Evolutionary conservation across 2,888 invertebrate species (phyloP), one percentile per base, ranked within the genome.

Genomic region (Timema podura): DNA sequence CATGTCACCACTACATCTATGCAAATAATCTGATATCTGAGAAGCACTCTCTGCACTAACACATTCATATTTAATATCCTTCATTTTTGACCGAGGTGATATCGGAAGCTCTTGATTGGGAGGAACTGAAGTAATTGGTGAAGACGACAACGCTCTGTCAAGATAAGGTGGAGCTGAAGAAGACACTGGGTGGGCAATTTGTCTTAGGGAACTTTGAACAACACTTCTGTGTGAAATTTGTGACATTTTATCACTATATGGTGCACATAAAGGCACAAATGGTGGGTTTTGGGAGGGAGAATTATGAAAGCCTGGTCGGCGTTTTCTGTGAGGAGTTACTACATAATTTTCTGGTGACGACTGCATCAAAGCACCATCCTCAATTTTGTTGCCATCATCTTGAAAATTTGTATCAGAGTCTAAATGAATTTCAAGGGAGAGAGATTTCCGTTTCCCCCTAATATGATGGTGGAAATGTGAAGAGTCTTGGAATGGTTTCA

Each of bases 281-380:
- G 93, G 92, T 73, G 92, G 91, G 82, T 93, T 93, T 79, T 93
- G 93, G 74, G 92, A 91, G 30, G 93, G 93, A 49, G 93, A 91
- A 78, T 93, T 93, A 80, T 93, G 92, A 77, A 94, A 94, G 67
- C 93, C 93, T 0, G 93, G 93, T 79, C 93, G 85, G 79, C 93
- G 85, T 82, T 93, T 94, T 76, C 93, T 84, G 82, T 93, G 93
- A 11, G 93, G 93, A 48, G 93, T 93, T 44, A 94, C 93, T 59
- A 93, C 92, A 78, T 93, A 93, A 77, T 91, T 91, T 80, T 92
- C 92, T 67, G 87, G 86, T 0, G 92, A 91, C 70, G 91, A 89
- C 78, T 89, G 90, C 67, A 89, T 89, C 65, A 91, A 83, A 68
- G 88, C 86, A 80, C 61, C 48, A 46, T 69, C 69, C 15, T 71